Evolutionary conservation across 2,797 vertebrate species (phyloP), one percentile per base, ranked within the genome.

Genomic region (Sebastes hopkinsi): DNA sequence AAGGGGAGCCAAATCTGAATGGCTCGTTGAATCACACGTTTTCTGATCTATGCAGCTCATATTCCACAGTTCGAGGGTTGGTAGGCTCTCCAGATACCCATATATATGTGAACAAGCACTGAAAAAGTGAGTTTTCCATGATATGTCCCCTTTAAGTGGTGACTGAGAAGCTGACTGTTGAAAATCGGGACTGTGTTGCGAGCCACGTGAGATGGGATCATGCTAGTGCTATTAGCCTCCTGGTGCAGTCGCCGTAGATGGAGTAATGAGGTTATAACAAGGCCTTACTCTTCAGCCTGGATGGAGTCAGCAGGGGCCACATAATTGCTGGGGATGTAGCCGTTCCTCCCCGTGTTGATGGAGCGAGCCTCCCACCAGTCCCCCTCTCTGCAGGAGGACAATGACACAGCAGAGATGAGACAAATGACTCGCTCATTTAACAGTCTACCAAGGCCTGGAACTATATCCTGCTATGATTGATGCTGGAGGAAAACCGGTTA

Each of bases 311-410:
- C 98, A 65, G 98, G 98, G 83, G 98, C 98, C 89, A 99, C 98
- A 1, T 99, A 99, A 95, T 99, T 99, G 92, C 98, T 99, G 38
- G 98, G 98, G 92, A 99, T 99, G 92, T 99, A 99, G 87, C 98
- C 98, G 38, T 96, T 98, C 94, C 97, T 97, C 91, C 97, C 98
- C 0, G 97, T 98, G 91, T 97, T 98, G 92, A 99, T 98, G 89
- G 98, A 99, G 92, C 97, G 95, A 68, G 98, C 98, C 95, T 99
- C 98, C 98, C 98, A 99, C 98, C 98, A 99, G 94, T 99, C 98
- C 90, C 98, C 98, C 93, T 99, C 98, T 85, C 98, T 99, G 88
- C 69, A 81, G 66, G 61, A 69, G 34, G 60, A 88, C 36, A 72
- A 75, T 6, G 68, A 83, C 69, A 89, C 27, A 66, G 20, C 60